Percentiles rank a stretch among this genome's conserved stretches.
These are phyloP conservation scores for Albula goreensis DNA, from an alignment of 2,113 vertebrate genomes.

Conservation along the genomic window DNA sequence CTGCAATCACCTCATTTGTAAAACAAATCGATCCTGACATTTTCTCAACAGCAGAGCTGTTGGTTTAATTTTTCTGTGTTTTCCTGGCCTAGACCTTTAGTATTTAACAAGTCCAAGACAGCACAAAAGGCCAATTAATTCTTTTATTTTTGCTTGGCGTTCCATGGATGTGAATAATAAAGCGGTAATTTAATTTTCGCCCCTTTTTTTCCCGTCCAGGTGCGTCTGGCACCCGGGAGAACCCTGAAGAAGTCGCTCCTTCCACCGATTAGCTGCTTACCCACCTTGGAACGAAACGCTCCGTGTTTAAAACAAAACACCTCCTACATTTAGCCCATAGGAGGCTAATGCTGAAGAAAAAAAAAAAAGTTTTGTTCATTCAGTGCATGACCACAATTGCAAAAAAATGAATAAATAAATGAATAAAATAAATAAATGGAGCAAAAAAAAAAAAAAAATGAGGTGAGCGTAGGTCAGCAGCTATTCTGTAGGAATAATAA, in stretches of 20 bases:
- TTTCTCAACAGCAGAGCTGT: not conserved
- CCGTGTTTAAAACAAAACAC: not conserved
- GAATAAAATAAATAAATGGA: not conserved
- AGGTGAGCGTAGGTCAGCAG: not conserved
- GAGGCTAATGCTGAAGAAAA: not conserved
- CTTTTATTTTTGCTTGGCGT: not conserved
- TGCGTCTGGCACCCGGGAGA: not conserved
- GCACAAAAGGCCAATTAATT: not conserved
- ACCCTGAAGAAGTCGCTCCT: not conserved
- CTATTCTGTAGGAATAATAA: not conserved
- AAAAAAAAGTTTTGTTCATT: conserved; percentile 6
- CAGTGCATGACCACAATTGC: conserved; percentile 16
- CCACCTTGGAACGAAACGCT: not conserved
- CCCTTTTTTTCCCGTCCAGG: not conserved
- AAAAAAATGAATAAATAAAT: no score
- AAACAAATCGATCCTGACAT: conserved; percentile 7
- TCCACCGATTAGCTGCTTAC: not conserved
- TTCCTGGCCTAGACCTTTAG: not conserved
- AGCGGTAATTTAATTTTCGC: not conserved
- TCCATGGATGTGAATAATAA: conserved; percentile 1
- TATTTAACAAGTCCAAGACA: not conserved
- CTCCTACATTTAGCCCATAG: not conserved
- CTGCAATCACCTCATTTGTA: not conserved
- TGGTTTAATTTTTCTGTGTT: not conserved
- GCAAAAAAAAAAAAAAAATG: not conserved